Conservation (phyloP, 2,888 invertebrate genomes). For the Metalampra italica region DNA sequence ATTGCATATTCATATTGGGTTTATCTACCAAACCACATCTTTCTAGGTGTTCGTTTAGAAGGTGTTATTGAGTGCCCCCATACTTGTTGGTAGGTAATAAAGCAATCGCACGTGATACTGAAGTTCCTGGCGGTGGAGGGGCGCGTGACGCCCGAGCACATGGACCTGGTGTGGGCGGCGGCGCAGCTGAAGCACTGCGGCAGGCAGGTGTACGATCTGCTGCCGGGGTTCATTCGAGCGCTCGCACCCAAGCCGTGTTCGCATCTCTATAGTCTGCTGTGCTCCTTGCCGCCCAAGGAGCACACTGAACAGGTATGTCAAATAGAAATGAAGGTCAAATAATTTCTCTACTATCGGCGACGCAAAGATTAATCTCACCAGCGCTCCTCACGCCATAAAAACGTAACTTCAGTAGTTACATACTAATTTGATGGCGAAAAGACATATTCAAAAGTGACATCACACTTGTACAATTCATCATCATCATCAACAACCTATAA, state of each 20-base stretch:
- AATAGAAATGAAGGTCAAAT: background rate
- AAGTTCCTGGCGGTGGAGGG: conserved; percentile 96
- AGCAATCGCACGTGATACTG: conserved; percentile 95
- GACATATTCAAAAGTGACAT: no score
- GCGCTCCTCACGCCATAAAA: no score
- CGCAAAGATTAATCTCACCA: no score
- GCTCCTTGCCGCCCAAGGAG: conserved; percentile 91
- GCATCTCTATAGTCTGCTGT: conserved; percentile 92
- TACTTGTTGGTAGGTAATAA: conserved; percentile 83
- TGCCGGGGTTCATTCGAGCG: conserved; percentile 94
- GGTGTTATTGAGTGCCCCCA: no score
- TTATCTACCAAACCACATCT: no score
- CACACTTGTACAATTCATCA: no score
- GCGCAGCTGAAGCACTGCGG: conserved; percentile 97
- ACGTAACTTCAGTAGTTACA: no score
- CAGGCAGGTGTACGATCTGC: conserved; percentile 93
- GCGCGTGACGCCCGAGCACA: conserved; percentile 92
- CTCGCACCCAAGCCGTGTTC: conserved; percentile 92
- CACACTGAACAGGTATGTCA: conserved; percentile 93
- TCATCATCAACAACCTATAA: no score
- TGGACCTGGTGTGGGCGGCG: conserved; percentile 96
- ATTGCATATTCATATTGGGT: no score
- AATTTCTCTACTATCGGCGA: no score
- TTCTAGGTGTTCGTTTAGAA: no score
- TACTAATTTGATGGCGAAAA: no score